phyloP scores from a whole-genome alignment of 2,113 vertebrate genomes.

The Austrofundulus limnaeus region DNA sequence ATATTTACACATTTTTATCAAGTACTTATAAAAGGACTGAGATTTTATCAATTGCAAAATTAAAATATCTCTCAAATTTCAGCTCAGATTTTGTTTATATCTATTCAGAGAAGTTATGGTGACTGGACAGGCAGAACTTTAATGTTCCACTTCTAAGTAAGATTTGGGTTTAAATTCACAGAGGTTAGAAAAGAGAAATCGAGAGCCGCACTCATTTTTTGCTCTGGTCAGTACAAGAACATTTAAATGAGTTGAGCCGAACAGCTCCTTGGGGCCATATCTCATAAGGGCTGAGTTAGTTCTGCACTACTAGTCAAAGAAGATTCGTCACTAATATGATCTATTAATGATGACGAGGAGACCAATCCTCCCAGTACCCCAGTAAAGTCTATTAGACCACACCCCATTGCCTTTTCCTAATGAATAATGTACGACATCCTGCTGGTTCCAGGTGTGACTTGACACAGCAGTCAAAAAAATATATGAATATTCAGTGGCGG shows the following conservation, averaged over 20 bases:
- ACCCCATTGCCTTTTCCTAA: constrained; percentile 75
- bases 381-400: constrained; percentile 76
- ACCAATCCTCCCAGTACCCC: constrained; percentile 57
- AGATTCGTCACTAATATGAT: constrained; percentile 73
- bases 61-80: too few relatives aligned
- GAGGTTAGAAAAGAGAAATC: not conserved
- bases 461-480: constrained; percentile 63
- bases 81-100: too few relatives aligned
- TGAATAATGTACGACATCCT: constrained; percentile 77
- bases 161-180: too few relatives aligned
- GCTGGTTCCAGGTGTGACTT: constrained; percentile 76
- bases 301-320: constrained; percentile 57
- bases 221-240: constrained; percentile 60
- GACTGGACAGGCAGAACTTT: too few relatives aligned
- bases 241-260: constrained; percentile 69
- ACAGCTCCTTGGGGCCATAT: constrained; percentile 47
- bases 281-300: constrained; percentile 53
- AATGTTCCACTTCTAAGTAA: too few relatives aligned
- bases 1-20: too few relatives aligned
- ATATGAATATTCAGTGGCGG: constrained; percentile 81
- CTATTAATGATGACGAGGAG: constrained; percentile 60
- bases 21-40: too few relatives aligned
- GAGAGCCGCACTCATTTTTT: constrained; percentile 36
- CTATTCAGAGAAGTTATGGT: too few relatives aligned
- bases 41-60: too few relatives aligned